Base-by-base conservation (phyloP, 2,113 vertebrate species). In the Nyctibius bracteatus region DNA sequence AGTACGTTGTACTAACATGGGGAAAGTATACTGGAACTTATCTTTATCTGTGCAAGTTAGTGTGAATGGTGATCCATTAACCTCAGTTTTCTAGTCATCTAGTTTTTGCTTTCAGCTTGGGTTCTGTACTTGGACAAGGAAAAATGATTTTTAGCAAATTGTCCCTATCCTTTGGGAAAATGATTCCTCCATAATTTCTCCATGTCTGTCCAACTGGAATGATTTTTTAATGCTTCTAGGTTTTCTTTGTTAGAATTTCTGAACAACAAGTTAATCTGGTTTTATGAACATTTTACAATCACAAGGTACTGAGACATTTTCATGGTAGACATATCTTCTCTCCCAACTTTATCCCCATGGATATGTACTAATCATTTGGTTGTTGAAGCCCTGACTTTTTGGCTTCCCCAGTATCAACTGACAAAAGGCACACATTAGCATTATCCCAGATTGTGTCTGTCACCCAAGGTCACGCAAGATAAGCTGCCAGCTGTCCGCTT, bases 361-460 rank as follows among this genome's bases (percentile, higher is more conserved):
- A 72, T 95, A 41, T 87, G 51, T 14, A 22, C 92, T 96, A 33
- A 90, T 95, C 91, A 3, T 74, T n/a, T 0, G 35, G 25, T 55
- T 15, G 79, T 25, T 12, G 79, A 91, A 90, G 92, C 88, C 72
- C 92, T 84, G 96, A 63, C 93, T 96, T 93, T 96, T 63, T 30
- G 72, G 89, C 84, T n/a, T 49, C 44, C 93, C 44, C 7, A 0
- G 46, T 62, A 46, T 86, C 79, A 46, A 16, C 52, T 74, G 93
- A 96, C 96, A 96, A 94, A 96, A 95, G 95, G n/a, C 86, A 74
- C 93, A 67, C 67, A 67, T 94, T 21, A 92, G 86, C 33, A 1
- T 44, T 67, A 90, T 78, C 93, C 90, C 85, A 67, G 92, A 23
- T 41, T n/a, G 93, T 79, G 95, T 86, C 95, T 96, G 95, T 90